Conservation (phyloP, 2,113 vertebrate species). For the Pterocles burchelli region DNA sequence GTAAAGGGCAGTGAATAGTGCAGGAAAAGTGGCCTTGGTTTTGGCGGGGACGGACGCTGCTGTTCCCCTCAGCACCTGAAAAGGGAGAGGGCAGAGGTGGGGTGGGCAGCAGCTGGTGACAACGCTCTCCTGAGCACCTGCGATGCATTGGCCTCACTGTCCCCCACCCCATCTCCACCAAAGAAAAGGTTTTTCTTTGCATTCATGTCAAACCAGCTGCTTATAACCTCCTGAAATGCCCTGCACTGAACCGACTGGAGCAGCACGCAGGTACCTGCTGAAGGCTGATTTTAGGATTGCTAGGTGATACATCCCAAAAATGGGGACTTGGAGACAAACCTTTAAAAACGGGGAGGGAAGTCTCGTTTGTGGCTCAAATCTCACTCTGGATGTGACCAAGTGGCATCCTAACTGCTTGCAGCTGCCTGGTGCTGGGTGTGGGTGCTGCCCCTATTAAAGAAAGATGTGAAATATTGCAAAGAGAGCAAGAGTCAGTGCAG, state of each 20-base stretch:
- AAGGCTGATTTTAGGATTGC: not conserved
- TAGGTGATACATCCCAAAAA: not conserved
- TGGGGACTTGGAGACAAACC: not conserved
- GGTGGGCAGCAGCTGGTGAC: not conserved
- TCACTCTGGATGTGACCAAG: not conserved
- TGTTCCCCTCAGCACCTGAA: not conserved
- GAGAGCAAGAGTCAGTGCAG: not conserved
- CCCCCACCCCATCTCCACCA: not conserved
- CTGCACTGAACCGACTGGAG: not conserved
- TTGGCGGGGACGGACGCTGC: not conserved
- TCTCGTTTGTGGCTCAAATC: not conserved
- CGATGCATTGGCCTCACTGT: rapidly evolving
- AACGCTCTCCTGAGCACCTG: not conserved
- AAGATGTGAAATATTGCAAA: not conserved
- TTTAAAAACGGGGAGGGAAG: not conserved
- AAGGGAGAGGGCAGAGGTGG: not conserved
- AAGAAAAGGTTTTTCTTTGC: not conserved
- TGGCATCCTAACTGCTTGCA: not conserved
- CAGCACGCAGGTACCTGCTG: not conserved
- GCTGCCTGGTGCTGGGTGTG: not conserved
- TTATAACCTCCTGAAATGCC: not conserved
- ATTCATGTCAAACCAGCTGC: not conserved
- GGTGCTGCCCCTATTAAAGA: not conserved
- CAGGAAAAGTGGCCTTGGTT: not conserved
- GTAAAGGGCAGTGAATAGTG: not conserved